A percentile compares a stretch with the other conserved stretches of the same genome.
These are phyloP conservation scores for Scomber colias DNA, from an alignment of 2,113 vertebrate species.

Conservation along the genomic window DNA sequence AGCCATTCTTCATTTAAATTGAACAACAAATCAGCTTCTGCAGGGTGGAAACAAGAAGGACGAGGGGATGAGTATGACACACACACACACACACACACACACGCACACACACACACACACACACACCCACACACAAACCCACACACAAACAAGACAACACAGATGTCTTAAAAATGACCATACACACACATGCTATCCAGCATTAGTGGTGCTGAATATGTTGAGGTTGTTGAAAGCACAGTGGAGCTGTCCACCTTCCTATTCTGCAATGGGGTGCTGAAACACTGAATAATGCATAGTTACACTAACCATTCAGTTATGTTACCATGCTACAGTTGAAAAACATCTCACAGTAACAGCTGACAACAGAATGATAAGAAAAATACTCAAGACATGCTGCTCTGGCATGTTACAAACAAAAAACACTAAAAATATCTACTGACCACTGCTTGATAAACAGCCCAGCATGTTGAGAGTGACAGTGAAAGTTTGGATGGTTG, in stretches of 20 bases:
- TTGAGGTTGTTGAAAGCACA: constrained; percentile 7
- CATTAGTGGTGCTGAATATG: constrained; percentile 52
- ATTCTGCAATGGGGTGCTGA: constrained; percentile 51
- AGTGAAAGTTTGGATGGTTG: too few species aligned
- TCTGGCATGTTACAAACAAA: too few species aligned
- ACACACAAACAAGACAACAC: constrained; percentile 15
- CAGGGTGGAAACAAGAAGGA: constrained; percentile 34
- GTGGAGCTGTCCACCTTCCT: constrained; percentile 53
- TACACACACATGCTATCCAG: constrained; percentile 53
- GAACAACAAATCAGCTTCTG: constrained; percentile 80
- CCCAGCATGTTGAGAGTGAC: too few species aligned
- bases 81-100: constrained; percentile 1
- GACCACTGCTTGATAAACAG: too few species aligned
- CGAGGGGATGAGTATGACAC: not conserved
- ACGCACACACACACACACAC: constrained; percentile 2
- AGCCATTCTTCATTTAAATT: constrained; percentile 82
- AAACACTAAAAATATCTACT: not conserved
- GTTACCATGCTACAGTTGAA: not conserved
- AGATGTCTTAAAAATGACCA: constrained; percentile 35
- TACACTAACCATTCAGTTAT: not conserved
- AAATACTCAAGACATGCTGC: too few species aligned
- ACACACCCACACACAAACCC: not conserved
- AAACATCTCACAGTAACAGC: not conserved
- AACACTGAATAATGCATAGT: constrained; percentile 2
- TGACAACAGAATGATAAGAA: not conserved